A percentile compares a stretch with the other conserved stretches of the same genome.
Conservation (phyloP, 2,113 vertebrate species). For the Lycocorax pyrrhopterus region DNA sequence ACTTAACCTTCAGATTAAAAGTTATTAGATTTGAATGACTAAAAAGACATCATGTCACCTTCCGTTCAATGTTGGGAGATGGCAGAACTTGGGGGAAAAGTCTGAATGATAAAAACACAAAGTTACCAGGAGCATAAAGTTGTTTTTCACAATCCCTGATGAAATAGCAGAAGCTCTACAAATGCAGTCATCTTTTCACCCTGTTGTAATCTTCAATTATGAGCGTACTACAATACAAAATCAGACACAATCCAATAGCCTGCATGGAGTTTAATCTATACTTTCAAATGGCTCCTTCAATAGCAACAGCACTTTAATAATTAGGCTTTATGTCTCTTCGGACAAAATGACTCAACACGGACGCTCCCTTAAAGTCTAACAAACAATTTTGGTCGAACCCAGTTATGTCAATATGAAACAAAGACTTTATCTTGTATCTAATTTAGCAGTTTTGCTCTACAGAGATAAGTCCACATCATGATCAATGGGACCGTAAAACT, state of each 20-base stretch:
- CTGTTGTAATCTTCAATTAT: neutral
- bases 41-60: constrained; percentile 76
- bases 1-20: constrained; percentile 86
- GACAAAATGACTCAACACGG: constrained; percentile 59
- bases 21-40: constrained; percentile 83
- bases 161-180: neutral
- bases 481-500: constrained; percentile 58
- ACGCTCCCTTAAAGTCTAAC: constrained; percentile 56
- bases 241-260: neutral
- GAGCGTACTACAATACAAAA: neutral
- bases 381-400: constrained; percentile 71
- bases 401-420: constrained; percentile 72
- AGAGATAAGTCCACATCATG: constrained; percentile 57
- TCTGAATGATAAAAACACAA: constrained; percentile 27
- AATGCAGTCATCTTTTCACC: neutral
- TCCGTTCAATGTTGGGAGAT: constrained; percentile 52
- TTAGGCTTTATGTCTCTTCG: constrained; percentile 47
- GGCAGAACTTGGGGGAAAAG: constrained; percentile 39
- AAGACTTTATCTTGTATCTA: constrained; percentile 69
- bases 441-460: constrained; percentile 63
- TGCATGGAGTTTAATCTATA: neutral
- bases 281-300: constrained; percentile 38
- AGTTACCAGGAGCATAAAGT: neutral
- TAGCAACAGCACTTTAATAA: constrained; percentile 62
- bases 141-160: neutral